These are phyloP conservation scores for Erpetoichthys calabaricus DNA, from an alignment of 2,797 vertebrate genomes.

Conservation along the genomic window DNA sequence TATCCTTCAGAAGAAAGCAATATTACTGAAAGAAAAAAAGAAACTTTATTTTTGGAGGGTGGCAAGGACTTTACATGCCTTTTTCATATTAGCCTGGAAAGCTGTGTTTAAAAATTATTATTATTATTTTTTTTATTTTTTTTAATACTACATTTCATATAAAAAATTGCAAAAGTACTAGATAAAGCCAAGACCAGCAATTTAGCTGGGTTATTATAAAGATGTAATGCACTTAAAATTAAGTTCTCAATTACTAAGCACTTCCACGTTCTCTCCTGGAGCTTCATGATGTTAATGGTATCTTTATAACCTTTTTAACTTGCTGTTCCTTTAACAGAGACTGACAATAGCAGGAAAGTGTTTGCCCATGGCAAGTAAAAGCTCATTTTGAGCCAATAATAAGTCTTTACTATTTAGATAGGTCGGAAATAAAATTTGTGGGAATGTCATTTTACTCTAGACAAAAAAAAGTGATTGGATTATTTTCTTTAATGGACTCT, in stretches of 20 bases:
- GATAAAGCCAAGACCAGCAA: constrained; percentile 40
- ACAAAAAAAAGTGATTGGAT: constrained; percentile 59
- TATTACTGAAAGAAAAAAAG: too few species aligned
- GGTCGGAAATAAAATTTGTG: constrained; percentile 56
- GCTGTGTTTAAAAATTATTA: too few species aligned
- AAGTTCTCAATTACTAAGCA: constrained; percentile 46
- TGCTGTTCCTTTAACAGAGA: constrained; percentile 52
- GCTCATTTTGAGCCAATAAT: constrained; percentile 58
- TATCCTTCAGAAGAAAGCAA: too few species aligned
- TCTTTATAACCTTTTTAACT: constrained; percentile 62
- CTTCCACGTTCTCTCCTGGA: constrained; percentile 44
- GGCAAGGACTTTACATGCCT: too few species aligned
- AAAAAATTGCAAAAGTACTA: constrained; percentile 5
- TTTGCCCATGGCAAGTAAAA: constrained; percentile 60
- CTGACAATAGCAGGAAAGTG: constrained; percentile 37
- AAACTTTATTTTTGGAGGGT: too few species aligned
- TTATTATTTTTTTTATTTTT: too few species aligned
- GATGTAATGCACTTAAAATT: constrained; percentile 45
- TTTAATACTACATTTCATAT: too few species aligned
- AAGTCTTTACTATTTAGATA: constrained; percentile 68
- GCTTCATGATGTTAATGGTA: constrained; percentile 49
- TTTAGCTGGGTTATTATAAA: constrained; percentile 36
- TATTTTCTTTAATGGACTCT: constrained; percentile 72
- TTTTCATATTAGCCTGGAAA: too few species aligned
- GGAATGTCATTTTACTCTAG: constrained; percentile 56